Base-by-base conservation (phyloP, 2,797 vertebrate species). In the Acomys russatus region DNA sequence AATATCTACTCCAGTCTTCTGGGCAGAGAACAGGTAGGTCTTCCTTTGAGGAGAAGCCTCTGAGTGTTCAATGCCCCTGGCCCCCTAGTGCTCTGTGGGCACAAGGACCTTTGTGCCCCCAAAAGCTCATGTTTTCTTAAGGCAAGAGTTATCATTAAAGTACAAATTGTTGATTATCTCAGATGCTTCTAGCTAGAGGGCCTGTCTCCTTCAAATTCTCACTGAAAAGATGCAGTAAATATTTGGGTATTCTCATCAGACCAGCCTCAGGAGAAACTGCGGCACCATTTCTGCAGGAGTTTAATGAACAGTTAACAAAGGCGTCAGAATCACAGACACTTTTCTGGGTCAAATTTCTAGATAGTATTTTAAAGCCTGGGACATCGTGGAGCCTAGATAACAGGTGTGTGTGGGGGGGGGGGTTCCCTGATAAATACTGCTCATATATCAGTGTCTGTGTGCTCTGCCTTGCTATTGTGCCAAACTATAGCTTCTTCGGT, bases 241-340 rank as follows among this genome's bases (percentile, higher is more conserved):
- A 80, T 93, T 89, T 95, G 83, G 68, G 86, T 25, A 14, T 84
- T 76, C 77, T 91, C 61, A 84, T 96, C 85, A 96, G 77, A 86
- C 33, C 9, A 9, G 51, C 68, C 30, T 88, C 0, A 0, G 63
- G 63, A 77, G 66, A 85, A 20, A 30, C n/a, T 35, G 7, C 4
- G 68, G 20, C 0, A 9, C 59, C 2, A 1, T 80, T 59, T 94
- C 63, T 79, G 91, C 61, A 54, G 38, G 12, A 1, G 10, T 30
- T 4, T 17, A 28, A 66, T 9, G 63, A 71, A 77, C 20, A 14
- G 14, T 49, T 77, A 91, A 84, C 61, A 91, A 66, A 63, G 74
- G 30, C 44, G 17, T 30, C 20, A 80, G 59, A 66, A 22, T 73
- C 20, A 0, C 15, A 51, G 14, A 22, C 20, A 25, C 14, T 82